A percentile compares a stretch with the other conserved stretches of the same genome.
phyloP scores from a whole-genome alignment of 2,113 vertebrate genomes.

The Sapajus apella region DNA sequence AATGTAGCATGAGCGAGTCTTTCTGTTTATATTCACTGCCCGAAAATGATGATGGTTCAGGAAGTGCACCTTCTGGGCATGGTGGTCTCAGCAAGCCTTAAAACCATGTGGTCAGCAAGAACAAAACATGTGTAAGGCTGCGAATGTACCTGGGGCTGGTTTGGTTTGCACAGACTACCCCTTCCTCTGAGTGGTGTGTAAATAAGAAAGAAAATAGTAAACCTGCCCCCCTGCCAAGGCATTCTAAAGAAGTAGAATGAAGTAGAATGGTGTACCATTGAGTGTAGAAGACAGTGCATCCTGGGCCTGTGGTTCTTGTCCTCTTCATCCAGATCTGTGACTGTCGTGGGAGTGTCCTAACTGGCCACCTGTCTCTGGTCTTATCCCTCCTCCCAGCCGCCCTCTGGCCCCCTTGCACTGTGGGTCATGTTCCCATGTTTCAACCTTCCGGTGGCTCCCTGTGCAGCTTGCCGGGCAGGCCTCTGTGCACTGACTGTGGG shows the following conservation, averaged over 20 bases:
- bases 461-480: accelerated
- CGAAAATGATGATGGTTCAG: accelerated
- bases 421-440: neutral
- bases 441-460: neutral
- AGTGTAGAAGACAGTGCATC: neutral
- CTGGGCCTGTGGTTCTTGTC: neutral
- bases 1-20: accelerated
- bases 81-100: neutral
- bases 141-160: too few relatives aligned
- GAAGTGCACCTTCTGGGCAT: accelerated
- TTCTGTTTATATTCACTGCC: neutral
- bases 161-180: neutral
- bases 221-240: neutral
- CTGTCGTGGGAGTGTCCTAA: neutral
- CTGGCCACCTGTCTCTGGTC: neutral
- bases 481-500: neutral
- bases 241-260: neutral
- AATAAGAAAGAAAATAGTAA: neutral
- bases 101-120: neutral
- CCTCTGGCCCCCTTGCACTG: neutral
- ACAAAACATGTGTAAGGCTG: accelerated
- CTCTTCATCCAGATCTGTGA: neutral
- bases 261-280: too few relatives aligned
- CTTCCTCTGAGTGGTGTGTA: neutral
- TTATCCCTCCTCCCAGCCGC: neutral